A percentile compares a stretch with the other conserved stretches of the same genome.
These are phyloP conservation scores for Serilophus lunatus DNA, from an alignment of 2,113 vertebrate species.

Conservation along the genomic window DNA sequence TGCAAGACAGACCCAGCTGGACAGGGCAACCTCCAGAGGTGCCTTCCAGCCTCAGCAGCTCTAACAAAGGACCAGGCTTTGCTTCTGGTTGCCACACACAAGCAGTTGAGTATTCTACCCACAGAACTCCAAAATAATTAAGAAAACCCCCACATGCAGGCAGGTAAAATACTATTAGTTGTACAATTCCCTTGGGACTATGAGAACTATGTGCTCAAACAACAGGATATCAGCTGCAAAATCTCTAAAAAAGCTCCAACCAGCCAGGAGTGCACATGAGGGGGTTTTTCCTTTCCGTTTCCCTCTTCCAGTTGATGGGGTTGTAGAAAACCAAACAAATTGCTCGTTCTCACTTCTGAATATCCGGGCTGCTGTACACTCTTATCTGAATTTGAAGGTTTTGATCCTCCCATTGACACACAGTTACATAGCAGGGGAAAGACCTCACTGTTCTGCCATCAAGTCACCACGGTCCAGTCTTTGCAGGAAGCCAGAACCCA, in stretches of 20 bases:
- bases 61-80: neutral
- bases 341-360: neutral
- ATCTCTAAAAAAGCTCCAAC: neutral
- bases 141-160: neutral
- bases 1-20: rapidly evolving
- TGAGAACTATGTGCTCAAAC: constrained; percentile 12
- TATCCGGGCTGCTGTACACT: neutral
- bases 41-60: neutral
- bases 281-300: neutral
- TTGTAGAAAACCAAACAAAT: neutral
- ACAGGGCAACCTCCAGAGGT: neutral
- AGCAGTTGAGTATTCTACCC: neutral
- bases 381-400: neutral
- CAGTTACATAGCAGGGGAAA: rapidly evolving
- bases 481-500: neutral
- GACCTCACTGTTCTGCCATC: neutral
- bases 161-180: neutral
- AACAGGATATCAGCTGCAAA: neutral
- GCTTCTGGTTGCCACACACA: neutral
- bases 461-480: rapidly evolving
- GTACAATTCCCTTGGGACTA: neutral
- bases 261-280: neutral
- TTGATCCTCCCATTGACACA: neutral
- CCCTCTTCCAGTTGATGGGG: neutral
- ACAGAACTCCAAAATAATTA: neutral